Conservation (phyloP, 2,113 vertebrate genomes). For the Turnix velox region DNA sequence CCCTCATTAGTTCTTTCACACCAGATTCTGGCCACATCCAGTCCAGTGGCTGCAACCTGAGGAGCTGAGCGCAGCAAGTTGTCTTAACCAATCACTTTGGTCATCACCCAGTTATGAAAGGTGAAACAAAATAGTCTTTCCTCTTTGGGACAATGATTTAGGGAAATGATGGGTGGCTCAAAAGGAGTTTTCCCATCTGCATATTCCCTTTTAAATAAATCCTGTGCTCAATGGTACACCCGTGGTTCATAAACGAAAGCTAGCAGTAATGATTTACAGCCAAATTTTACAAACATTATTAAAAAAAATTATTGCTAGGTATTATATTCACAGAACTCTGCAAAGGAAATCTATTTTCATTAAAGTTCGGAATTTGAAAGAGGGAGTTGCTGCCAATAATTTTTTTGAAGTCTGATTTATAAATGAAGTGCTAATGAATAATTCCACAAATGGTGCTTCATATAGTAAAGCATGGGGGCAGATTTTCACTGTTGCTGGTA, state of each 20-base stretch:
- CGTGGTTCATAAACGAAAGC: background rate
- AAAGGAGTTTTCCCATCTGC: background rate
- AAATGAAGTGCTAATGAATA: conserved; percentile 62
- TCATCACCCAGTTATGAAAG: background rate
- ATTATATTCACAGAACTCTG: background rate
- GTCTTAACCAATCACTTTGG: background rate
- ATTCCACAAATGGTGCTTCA: conserved; percentile 52
- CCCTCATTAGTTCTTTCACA: background rate
- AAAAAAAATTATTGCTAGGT: background rate
- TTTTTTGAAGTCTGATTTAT: conserved; percentile 57
- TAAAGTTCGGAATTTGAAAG: conserved; percentile 18
- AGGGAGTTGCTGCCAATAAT: conserved; percentile 20
- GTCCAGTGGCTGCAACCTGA: background rate
- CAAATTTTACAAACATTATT: background rate
- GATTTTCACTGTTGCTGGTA: conserved; percentile 44
- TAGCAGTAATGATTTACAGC: background rate
- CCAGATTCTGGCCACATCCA: background rate
- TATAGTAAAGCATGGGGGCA: conserved; percentile 42
- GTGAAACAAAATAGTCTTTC: background rate
- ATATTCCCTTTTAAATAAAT: background rate
- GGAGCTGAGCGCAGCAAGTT: background rate
- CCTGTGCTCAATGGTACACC: background rate
- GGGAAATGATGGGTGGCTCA: background rate
- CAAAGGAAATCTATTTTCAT: conserved; percentile 29
- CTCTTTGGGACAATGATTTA: background rate